A percentile compares a stretch with the other conserved stretches of the same genome.
Evolutionary conservation across 1,140 invertebrate genomes (phyloP).

Genomic region (Drosophila nannoptera): DNA sequence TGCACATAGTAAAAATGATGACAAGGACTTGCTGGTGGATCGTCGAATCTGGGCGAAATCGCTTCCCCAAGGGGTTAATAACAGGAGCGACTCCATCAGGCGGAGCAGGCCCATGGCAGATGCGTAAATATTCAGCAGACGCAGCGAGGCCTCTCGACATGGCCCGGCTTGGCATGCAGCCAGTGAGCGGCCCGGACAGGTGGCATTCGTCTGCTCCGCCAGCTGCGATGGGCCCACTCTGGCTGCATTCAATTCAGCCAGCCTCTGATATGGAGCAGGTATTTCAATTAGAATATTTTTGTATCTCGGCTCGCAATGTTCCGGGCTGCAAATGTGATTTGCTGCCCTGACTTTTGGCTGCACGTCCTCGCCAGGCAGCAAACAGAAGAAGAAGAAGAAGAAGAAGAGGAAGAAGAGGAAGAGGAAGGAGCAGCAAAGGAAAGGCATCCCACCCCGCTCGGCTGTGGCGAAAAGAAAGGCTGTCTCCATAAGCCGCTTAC

Average conservation of each 20-base stretch:
- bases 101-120: slow-evolving; percentile 18
- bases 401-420: too few species aligned
- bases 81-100: slow-evolving; percentile 29
- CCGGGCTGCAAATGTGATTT: too few species aligned
- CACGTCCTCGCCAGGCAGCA: too few species aligned
- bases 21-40: slow-evolving; percentile 20
- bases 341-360: too few species aligned
- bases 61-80: slow-evolving; percentile 45
- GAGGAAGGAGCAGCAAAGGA: too few species aligned
- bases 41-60: slow-evolving; percentile 50
- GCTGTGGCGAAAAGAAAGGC: too few species aligned
- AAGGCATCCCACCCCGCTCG: too few species aligned
- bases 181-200: slow-evolving; percentile 9
- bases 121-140: slow-evolving; percentile 32
- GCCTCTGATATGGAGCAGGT: slow-evolving; percentile 25
- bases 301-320: not conserved
- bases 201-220: not conserved
- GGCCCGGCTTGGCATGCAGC: slow-evolving; percentile 13
- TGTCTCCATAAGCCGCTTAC: too few species aligned
- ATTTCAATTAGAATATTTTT: slow-evolving; percentile 65
- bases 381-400: too few species aligned
- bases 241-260: not conserved
- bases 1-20: slow-evolving; percentile 48
- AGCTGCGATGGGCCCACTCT: not conserved
- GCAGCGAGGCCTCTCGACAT: slow-evolving; percentile 12